phyloP scores from a whole-genome alignment of 2,797 vertebrate species.

The Heliangelus exortis region DNA sequence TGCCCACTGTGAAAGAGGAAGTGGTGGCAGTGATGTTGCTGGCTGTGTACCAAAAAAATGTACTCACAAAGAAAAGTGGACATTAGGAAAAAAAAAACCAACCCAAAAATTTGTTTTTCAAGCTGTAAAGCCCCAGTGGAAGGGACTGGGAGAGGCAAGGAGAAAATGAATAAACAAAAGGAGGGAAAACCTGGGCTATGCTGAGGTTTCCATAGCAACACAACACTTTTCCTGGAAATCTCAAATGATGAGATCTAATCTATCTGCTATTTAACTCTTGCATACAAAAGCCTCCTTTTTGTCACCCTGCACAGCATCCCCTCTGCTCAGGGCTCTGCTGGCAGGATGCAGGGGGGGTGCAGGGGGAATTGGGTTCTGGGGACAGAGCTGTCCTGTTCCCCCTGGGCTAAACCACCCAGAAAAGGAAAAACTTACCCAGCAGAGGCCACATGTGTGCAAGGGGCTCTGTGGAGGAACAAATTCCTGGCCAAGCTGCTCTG shows the following conservation, averaged over 20 bases:
- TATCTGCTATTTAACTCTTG: conserved; percentile 52
- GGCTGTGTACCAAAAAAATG: neutral
- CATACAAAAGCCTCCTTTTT: neutral
- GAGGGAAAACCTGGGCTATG: conserved; percentile 46
- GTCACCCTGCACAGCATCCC: neutral
- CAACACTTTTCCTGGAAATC: conserved; percentile 59
- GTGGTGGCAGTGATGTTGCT: neutral
- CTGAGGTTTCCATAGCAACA: conserved; percentile 68
- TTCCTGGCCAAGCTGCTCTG: neutral
- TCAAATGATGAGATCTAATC: conserved; percentile 49
- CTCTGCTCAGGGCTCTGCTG: neutral
- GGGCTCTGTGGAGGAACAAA: neutral
- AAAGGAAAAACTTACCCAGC: neutral
- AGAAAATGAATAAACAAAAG: conserved; percentile 60
- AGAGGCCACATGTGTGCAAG: neutral
- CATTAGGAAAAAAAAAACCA: too few relatives aligned
- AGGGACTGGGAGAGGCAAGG: neutral
- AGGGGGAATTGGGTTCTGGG: neutral
- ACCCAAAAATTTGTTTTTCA: neutral
- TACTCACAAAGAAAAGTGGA: neutral
- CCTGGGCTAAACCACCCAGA: neutral
- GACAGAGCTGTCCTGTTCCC: neutral
- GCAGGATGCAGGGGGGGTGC: neutral
- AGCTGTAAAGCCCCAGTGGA: neutral
- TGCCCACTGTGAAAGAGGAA: neutral